Conservation (phyloP, 2,888 invertebrate genomes). For the Spicauda simplicius region DNA sequence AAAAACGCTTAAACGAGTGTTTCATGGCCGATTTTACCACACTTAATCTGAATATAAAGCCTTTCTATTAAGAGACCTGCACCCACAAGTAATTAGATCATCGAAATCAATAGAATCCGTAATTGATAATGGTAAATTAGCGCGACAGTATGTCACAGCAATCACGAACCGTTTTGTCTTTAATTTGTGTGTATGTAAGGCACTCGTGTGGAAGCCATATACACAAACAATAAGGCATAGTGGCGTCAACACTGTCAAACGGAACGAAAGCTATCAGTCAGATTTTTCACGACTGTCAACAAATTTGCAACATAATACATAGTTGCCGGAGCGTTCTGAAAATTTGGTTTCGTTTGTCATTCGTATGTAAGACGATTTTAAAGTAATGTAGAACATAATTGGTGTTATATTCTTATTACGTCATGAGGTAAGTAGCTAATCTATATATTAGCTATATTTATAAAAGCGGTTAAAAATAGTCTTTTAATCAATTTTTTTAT, state of each 20-base stretch:
- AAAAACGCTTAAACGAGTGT: too few relatives aligned
- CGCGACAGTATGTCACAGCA: neutral
- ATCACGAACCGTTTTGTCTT: neutral
- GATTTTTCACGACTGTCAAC: slow-evolving; percentile 73
- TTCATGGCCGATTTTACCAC: too few relatives aligned
- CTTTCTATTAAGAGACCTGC: too few relatives aligned
- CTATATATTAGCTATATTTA: too few relatives aligned
- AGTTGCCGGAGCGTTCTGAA: slow-evolving; percentile 16
- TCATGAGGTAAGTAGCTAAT: neutral
- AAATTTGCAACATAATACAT: slow-evolving; percentile 69
- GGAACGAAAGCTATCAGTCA: slow-evolving; percentile 75
- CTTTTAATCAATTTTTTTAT: too few relatives aligned
- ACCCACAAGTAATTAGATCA: too few relatives aligned
- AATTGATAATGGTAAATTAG: neutral
- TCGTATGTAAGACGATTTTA: slow-evolving; percentile 1
- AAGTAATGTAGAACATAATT: slow-evolving; percentile 9
- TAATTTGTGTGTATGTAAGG: neutral
- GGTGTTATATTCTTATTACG: neutral
- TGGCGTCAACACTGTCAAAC: slow-evolving; percentile 57
- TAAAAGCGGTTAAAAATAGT: too few relatives aligned
- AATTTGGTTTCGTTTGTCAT: slow-evolving; percentile 22
- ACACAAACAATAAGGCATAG: slow-evolving; percentile 52
- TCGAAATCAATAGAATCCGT: too few relatives aligned
- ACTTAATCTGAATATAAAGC: too few relatives aligned
- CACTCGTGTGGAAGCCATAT: neutral